phyloP scores from a whole-genome alignment of 2,113 vertebrate genomes.

The Notechis scutatus region DNA sequence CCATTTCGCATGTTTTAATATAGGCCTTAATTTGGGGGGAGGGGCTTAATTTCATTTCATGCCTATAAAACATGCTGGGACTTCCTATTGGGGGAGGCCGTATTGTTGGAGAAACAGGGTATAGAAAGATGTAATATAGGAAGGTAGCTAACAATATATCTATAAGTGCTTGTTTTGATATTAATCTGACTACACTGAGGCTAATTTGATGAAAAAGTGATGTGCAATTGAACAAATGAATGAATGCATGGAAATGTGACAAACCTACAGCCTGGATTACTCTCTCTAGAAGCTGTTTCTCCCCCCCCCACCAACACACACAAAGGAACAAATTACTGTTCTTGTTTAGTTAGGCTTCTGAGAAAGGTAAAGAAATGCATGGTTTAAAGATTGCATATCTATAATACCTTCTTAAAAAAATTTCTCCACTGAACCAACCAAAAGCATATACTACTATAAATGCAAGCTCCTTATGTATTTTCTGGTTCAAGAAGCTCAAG shows the following conservation, averaged over 20 bases:
- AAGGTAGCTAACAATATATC: neutral
- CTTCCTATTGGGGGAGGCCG: too few relatives aligned
- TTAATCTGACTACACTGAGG: neutral
- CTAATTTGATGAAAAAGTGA: neutral
- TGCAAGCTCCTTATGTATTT: constrained; percentile 5
- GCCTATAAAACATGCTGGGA: too few relatives aligned
- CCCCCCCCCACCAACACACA: too few relatives aligned
- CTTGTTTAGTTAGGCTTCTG: neutral
- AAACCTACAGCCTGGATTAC: neutral
- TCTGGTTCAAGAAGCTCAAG: constrained; percentile 9
- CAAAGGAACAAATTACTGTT: neutral
- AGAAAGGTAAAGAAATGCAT: neutral
- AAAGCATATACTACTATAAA: neutral
- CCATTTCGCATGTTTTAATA: too few relatives aligned
- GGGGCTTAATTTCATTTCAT: too few relatives aligned
- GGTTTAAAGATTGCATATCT: neutral
- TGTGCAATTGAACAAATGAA: neutral
- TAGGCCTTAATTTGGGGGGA: too few relatives aligned
- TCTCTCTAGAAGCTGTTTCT: neutral
- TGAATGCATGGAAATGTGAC: neutral
- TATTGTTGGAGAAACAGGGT: too few relatives aligned
- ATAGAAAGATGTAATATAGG: neutral
- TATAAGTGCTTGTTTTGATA: neutral
- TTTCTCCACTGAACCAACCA: neutral
- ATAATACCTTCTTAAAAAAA: neutral